A percentile compares a stretch with the other conserved stretches of the same genome.
These are phyloP conservation scores for Lepidothrix coronata DNA, from an alignment of 2,113 vertebrate genomes.

Conservation along the genomic window DNA sequence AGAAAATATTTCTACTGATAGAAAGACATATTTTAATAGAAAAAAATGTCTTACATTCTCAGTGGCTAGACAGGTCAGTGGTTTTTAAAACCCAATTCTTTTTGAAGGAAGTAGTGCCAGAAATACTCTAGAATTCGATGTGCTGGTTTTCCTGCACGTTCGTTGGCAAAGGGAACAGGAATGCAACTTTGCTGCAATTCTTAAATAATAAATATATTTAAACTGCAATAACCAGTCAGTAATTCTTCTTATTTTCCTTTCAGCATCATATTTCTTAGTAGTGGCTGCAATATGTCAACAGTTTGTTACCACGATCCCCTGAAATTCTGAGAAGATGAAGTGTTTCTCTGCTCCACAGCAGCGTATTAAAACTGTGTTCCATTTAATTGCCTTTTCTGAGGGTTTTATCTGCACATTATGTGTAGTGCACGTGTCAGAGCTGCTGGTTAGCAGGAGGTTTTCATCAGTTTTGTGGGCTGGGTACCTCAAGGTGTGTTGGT, in stretches of 20 bases:
- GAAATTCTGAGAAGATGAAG: constrained; percentile 2
- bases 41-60: not conserved
- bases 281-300: not conserved
- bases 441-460: not conserved
- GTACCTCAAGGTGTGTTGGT: constrained; percentile 24
- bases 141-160: not conserved
- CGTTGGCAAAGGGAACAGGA: not conserved
- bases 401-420: not conserved
- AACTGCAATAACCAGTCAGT: not conserved
- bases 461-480: not conserved
- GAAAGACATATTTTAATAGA: not conserved
- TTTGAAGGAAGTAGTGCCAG: not conserved
- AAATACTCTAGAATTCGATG: not conserved
- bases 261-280: not conserved
- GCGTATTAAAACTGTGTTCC: not conserved
- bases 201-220: constrained; percentile 22
- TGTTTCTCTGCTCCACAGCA: not conserved
- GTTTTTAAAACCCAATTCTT: not conserved
- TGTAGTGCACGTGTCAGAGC: not conserved
- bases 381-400: constrained; percentile 7
- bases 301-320: not conserved
- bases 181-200: not conserved
- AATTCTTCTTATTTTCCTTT: not conserved
- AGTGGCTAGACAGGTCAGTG: not conserved
- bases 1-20: constrained; percentile 29